phyloP scores from a whole-genome alignment of 2,888 invertebrate species.

The Perdita meconis region DNA sequence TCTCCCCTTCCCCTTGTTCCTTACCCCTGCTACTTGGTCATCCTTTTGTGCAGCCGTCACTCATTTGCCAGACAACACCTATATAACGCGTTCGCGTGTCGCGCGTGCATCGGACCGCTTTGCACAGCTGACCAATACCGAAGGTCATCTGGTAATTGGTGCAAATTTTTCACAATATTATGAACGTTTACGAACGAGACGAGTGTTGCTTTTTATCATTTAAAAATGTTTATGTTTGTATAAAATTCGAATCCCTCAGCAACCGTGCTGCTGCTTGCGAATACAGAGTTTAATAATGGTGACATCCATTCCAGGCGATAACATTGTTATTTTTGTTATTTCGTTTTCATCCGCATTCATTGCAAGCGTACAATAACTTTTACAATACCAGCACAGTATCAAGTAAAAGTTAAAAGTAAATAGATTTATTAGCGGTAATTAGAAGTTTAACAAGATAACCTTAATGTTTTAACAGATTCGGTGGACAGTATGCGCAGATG shows the following conservation, averaged over 20 bases:
- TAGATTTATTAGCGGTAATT: too few relatives aligned
- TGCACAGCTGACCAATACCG: conserved; percentile 72
- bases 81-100: conserved; percentile 13
- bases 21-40: conserved; percentile 39
- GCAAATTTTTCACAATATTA: conserved; percentile 36
- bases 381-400: too few relatives aligned
- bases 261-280: too few relatives aligned
- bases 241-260: too few relatives aligned
- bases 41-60: conserved; percentile 49
- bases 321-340: too few relatives aligned
- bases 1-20: conserved; percentile 15
- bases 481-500: conserved; percentile 89
- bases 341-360: too few relatives aligned
- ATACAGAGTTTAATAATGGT: too few relatives aligned
- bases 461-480: conserved; percentile 86
- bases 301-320: too few relatives aligned
- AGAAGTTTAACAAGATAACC: too few relatives aligned
- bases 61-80: conserved; percentile 15
- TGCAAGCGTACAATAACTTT: too few relatives aligned
- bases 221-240: conserved; percentile 14
- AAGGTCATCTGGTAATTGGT: conserved; percentile 72
- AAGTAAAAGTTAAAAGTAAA: too few relatives aligned
- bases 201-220: conserved; percentile 6
- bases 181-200: conserved; percentile 40
- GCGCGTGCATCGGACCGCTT: conserved; percentile 47